Evolutionary conservation across 2,888 invertebrate genomes (phyloP), one percentile per base, ranked within the genome.

Genomic region (Acanthosoma haemorrhoidale): DNA sequence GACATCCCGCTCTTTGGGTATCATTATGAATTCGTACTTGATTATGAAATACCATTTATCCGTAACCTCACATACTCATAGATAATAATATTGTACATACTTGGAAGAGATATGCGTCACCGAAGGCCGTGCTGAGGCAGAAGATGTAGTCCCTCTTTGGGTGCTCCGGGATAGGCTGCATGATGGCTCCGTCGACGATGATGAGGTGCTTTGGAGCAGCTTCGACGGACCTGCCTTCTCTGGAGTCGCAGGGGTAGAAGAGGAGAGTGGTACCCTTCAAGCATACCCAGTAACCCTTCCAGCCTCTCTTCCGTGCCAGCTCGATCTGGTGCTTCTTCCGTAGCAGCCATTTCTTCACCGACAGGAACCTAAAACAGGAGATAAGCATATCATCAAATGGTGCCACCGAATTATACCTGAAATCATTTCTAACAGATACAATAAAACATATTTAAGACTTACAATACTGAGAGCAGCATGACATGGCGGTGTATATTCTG

Each of bases 271-370:
- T 96, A 76, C 97, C 97, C 82, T 96, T 97, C 77, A 98, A 84
- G 81, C 96, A 96, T 68, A 97, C 96, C 96, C 96, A 97, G 82
- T 97, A 97, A 74, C 95, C 95, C 82, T 96, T 96, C 97, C 97
- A 98, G 75, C 94, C 96, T 57, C 96, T 87, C 81, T 96, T 94
- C 71, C 95, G 87, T 58, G 96, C 96, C 81, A 97, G 83, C 82
- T 96, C 96, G 79, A 96, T 92, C 83, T 95, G 95, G 83, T 95
- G 94, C 81, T 96, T 95, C 84, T 96, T 96, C 77, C 96, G 89
- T 75, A 96, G 84, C 77, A 97, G 83, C 97, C 97, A 97, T 84
- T 97, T 97, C 84, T 97, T 97, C 77, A 97, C 96, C 80, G 94
- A 94, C 78, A 98, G 84, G 84, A 96, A 97, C 80, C 96, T 96